Evolutionary conservation across 2,888 invertebrate genomes (phyloP).

Genomic region (Ectobius pallidus): DNA sequence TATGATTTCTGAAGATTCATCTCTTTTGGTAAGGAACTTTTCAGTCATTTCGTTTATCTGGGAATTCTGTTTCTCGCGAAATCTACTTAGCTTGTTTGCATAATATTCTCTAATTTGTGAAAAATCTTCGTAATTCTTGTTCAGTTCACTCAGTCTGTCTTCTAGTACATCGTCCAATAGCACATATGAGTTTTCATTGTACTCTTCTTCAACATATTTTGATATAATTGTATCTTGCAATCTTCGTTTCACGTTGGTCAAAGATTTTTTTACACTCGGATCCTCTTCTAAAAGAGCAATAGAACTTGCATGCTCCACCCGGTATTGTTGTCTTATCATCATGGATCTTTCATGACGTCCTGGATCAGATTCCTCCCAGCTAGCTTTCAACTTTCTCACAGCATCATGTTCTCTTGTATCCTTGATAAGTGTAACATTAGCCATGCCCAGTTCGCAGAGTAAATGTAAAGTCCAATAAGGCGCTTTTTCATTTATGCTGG

Average conservation of each 20-base stretch:
- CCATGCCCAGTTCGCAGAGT: neutral
- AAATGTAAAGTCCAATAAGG: neutral
- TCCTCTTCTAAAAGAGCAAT: too few species aligned
- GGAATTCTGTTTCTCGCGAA: neutral
- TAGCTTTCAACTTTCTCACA: neutral
- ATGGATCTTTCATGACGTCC: neutral
- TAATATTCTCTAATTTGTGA: too few species aligned
- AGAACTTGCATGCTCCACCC: too few species aligned
- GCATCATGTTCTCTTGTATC: neutral
- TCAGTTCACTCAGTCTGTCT: neutral
- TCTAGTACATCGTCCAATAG: neutral
- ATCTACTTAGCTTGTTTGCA: neutral
- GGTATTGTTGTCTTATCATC: neutral
- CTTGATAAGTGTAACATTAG: neutral
- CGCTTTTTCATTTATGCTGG: neutral
- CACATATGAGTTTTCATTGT: neutral
- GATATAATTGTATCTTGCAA: too few species aligned
- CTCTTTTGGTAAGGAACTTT: neutral
- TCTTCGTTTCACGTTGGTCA: too few species aligned
- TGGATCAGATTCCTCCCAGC: neutral
- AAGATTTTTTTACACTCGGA: too few species aligned
- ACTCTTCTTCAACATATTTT: too few species aligned
- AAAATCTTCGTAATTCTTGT: neutral
- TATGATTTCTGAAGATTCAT: neutral
- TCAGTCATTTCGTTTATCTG: neutral